Conservation (phyloP, 2,113 vertebrate species). For the Macaca fascicularis region T2T-MFA8v1.1 NC_088386.1:48548501-48549000, state of each 20-base stretch:
- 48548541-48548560: background rate
- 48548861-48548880: background rate
- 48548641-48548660: background rate
- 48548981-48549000: background rate
- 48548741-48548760: background rate
- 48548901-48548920: background rate
- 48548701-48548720: background rate
- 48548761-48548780: background rate
- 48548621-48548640: background rate
- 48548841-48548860: background rate
- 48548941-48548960: background rate
- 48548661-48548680: background rate
- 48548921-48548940: background rate
- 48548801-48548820: background rate
- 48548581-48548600: background rate
- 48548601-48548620: background rate
- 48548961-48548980: background rate
- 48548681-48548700: background rate
- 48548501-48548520: conserved; percentile 11
- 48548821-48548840: background rate
- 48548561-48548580: background rate
- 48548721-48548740: background rate
- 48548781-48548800: background rate
- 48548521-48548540: conserved; percentile 23
- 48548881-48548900: background rate